Evolutionary conservation across 2,113 vertebrate genomes (phyloP).

Genomic region (Rutilus rutilus): DNA sequence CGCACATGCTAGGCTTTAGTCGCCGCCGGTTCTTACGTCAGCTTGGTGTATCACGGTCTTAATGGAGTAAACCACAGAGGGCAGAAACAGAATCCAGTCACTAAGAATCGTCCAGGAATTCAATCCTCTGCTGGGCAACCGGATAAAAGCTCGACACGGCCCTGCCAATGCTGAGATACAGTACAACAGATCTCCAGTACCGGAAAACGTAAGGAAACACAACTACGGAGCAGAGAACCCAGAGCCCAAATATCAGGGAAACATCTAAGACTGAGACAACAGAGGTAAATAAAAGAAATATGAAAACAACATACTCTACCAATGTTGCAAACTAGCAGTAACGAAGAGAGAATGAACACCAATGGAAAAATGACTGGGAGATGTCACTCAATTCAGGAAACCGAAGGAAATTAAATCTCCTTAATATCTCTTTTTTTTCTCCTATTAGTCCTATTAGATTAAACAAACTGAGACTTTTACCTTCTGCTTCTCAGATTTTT

Average conservation of each 20-base stretch:
- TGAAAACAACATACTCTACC: background rate
- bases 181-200: background rate
- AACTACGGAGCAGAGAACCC: background rate
- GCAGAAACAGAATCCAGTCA: constrained; percentile 58
- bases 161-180: background rate
- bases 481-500: background rate
- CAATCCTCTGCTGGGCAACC: constrained; percentile 49
- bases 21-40: no score
- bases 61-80: constrained; percentile 21
- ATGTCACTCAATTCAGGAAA: background rate
- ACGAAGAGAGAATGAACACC: no score
- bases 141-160: constrained; percentile 44
- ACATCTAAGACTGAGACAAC: constrained; percentile 1
- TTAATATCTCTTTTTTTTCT: background rate
- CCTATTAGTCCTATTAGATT: background rate
- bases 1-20: no score
- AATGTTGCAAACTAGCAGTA: background rate
- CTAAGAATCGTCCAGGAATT: constrained; percentile 47
- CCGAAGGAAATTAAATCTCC: background rate
- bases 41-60: background rate
- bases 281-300: background rate
- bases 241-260: background rate
- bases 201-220: background rate
- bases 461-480: background rate
- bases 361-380: background rate